Evolutionary conservation across 2,888 invertebrate species (phyloP).

Genomic region (Acanthosepion pharaonis): DNA sequence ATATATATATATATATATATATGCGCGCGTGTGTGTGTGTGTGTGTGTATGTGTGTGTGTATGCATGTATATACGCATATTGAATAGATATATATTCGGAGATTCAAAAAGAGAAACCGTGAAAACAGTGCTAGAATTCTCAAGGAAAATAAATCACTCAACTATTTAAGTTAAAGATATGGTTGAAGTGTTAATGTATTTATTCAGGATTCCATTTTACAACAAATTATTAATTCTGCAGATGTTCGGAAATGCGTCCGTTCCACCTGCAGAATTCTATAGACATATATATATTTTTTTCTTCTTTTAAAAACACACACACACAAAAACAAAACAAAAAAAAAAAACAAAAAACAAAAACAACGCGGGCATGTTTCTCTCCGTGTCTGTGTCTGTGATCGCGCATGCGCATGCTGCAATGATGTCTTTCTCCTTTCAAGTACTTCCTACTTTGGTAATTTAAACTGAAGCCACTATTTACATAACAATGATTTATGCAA

Average conservation of each 20-base stretch:
- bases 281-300: background rate
- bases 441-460: background rate
- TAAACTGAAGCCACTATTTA: background rate
- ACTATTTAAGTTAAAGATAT: background rate
- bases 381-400: accelerated
- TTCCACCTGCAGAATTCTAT: background rate
- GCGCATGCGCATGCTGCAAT: background rate
- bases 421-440: background rate
- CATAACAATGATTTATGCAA: background rate
- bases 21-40: too few relatives aligned
- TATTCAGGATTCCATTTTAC: background rate
- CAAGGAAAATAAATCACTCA: background rate
- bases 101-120: too few relatives aligned
- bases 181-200: background rate
- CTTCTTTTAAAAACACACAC: background rate
- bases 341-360: background rate
- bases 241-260: background rate
- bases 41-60: too few relatives aligned
- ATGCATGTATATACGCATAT: too few relatives aligned
- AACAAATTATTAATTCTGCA: background rate
- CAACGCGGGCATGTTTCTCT: too few relatives aligned
- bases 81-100: too few relatives aligned
- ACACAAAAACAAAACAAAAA: background rate
- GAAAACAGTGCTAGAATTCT: too few relatives aligned
- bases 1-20: too few relatives aligned